Evolutionary conservation across 2,797 vertebrate species (phyloP).

Genomic region (Anniella stebbinsi): DNA sequence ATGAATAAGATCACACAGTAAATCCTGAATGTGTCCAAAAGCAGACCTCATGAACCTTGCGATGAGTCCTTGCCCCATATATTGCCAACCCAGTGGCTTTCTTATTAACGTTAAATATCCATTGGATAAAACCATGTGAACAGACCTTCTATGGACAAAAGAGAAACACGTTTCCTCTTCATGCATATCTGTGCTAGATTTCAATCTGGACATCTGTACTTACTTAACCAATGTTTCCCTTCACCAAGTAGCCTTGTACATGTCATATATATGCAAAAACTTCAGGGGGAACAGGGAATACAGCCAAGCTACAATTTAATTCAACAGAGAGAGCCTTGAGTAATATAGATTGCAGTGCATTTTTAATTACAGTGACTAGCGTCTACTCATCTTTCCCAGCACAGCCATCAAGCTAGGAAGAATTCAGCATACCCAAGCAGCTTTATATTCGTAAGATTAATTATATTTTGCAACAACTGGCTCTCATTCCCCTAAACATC

Average conservation of each 20-base stretch:
- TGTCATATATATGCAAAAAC: conserved; percentile 30
- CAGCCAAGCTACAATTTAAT: conserved; percentile 12
- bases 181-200: conserved; percentile 10
- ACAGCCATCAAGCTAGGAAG: conserved; percentile 32
- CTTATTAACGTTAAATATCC: conserved; percentile 19
- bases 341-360: conserved; percentile 25
- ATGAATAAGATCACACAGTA: background rate
- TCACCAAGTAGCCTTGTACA: conserved; percentile 36
- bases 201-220: conserved; percentile 47
- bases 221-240: conserved; percentile 38
- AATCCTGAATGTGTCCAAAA: background rate
- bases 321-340: conserved; percentile 27
- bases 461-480: conserved; percentile 70
- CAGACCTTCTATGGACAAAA: conserved; percentile 44
- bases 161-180: background rate
- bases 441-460: conserved; percentile 66
- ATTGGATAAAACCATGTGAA: conserved; percentile 9
- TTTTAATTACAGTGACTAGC: background rate
- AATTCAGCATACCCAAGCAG: conserved; percentile 50
- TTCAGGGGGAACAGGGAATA: conserved; percentile 28
- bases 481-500: conserved; percentile 71
- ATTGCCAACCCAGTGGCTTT: background rate
- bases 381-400: conserved; percentile 47
- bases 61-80: conserved; percentile 33
- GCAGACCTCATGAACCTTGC: background rate